Base-by-base conservation (phyloP, 2,113 vertebrate genomes). In the Tyto alba region DNA sequence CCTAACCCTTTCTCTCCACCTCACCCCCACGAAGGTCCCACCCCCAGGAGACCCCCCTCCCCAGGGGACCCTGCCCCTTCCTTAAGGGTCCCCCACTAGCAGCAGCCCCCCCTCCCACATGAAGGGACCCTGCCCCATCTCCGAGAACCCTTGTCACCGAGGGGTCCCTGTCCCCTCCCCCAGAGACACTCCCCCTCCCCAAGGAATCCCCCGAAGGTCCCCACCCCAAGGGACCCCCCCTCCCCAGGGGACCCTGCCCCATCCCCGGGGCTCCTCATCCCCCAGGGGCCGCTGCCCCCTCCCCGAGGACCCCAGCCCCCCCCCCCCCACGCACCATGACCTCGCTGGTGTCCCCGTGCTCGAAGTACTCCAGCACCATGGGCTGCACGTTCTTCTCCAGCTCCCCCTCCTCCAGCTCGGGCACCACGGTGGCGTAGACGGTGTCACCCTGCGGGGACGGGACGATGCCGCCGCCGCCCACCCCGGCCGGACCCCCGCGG, bases 281-380 rank as follows among this genome's bases (percentile, higher is more conserved):
- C 27, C 8, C 16, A 36, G 67, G 25, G 12, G 6, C 11, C 43
- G 20, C 43, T 17, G 21, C 7, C 41, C n/a, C 52, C 12, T 26
- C 40, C 59, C 40, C 1, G 3, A 25, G 11, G 56, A n/a, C n/a
- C n/a, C n/a, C n/a, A n/a, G n/a, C n/a, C n/a, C 27, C 73, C 80
- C 57, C 14, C 7, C 67, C 30, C 48, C 22, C 3, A 36, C 96
- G 95, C 92, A 99, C 99, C 98, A 98, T 94, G 47, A 99, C 99
- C 78, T 99, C 99, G 55, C 98, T 97, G 59, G 98, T 98, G 97
- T 99, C 99, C 93, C 98, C 99, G 3, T 99, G 99, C 93, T 99
- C 98, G 79, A 99, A 99, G 96, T 99, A 99, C 81, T 99, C 99
- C 96, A 98, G 95, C 76, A 99, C 98, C 78, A 99, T 99, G 9